Evolutionary conservation across 2,888 invertebrate species (phyloP), one percentile per base, ranked within the genome.

Genomic region (Sesia apiformis): DNA sequence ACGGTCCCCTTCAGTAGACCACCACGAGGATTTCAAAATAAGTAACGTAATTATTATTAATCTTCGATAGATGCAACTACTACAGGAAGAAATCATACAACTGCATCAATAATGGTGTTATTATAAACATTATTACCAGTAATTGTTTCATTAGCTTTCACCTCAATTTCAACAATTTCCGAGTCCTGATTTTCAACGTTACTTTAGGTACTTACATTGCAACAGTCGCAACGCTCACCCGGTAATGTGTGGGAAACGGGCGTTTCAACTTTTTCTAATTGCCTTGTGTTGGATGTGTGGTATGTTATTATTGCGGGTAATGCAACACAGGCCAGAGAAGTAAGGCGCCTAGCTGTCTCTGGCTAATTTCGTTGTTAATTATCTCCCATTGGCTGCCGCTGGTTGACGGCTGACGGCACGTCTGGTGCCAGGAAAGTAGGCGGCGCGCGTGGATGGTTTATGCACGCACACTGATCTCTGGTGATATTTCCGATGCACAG

Each of bases 261-360:
- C 74, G 78, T 78, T 72, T 70, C 71, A 64, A 75, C 66, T 69
- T 77, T 76, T 83, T 81, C 82, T 82, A 81, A 84, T 84, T 82
- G 75, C 75, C 71, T 72, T 70, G 72, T 70, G 76, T 79, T 67
- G 68, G 74, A 68, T 65, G 72, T 74, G 64, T 64, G 72, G 72
- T 77, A 71, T 79, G 75, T 78, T 80, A 81, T 83, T 81, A 84
- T 81, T 82, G 78, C 80, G 80, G 76, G 69, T 76, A 77, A 76
- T 78, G 76, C 81, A 74, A 74, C 72, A 63, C 72, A 73, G 73
- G 74, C 72, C 70, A 69, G 72, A 81, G 72, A 85, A 85, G 86
- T 86, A 83, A 85, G 84, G 77, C 86, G 82, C 63, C 79, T 86
- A 85, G 85, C 86, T 86, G 86, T 86, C 84, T 85, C 79, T 72